phyloP scores from a whole-genome alignment of 1,140 invertebrate species.

The Phortica variegata region DNA sequence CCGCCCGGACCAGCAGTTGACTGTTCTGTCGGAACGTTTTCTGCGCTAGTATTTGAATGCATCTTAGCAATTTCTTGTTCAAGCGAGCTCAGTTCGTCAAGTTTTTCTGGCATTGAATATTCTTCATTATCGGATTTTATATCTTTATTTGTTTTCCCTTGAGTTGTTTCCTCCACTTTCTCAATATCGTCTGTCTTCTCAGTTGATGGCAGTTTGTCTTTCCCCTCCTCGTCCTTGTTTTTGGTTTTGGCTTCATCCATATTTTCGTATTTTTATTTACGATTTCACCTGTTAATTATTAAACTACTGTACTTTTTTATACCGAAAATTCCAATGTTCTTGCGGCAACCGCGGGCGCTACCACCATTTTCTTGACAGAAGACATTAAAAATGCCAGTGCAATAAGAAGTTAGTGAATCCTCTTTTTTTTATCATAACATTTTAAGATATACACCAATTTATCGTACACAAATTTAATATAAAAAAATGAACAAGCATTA shows the following conservation, averaged over 20 bases:
- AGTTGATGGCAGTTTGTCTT: conserved; percentile 13
- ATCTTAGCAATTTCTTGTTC: conserved; percentile 51
- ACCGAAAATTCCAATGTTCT: conserved; percentile 20
- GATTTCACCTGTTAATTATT: no score
- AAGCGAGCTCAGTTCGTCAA: conserved; percentile 43
- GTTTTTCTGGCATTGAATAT: conserved; percentile 5
- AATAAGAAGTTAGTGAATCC: no score
- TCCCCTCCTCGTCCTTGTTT: conserved; percentile 20
- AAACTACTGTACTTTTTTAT: conserved; percentile 18
- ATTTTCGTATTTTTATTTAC: no score
- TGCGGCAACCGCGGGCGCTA: conserved; percentile 25
- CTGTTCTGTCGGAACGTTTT: neutral
- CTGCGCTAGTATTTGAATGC: conserved; percentile 26
- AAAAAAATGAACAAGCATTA: no score
- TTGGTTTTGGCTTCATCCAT: conserved; percentile 10
- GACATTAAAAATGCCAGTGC: no score
- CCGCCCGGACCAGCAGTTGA: neutral
- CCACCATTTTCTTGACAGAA: no score
- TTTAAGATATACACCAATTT: no score
- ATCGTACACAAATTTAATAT: no score
- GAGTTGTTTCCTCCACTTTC: conserved; percentile 6
- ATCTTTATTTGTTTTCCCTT: neutral
- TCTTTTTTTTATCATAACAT: no score
- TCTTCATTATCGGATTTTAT: no score
- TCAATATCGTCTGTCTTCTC: conserved; percentile 9